phyloP scores from a whole-genome alignment of 2,113 vertebrate genomes.

The Microcebus tavaratra region DNA sequence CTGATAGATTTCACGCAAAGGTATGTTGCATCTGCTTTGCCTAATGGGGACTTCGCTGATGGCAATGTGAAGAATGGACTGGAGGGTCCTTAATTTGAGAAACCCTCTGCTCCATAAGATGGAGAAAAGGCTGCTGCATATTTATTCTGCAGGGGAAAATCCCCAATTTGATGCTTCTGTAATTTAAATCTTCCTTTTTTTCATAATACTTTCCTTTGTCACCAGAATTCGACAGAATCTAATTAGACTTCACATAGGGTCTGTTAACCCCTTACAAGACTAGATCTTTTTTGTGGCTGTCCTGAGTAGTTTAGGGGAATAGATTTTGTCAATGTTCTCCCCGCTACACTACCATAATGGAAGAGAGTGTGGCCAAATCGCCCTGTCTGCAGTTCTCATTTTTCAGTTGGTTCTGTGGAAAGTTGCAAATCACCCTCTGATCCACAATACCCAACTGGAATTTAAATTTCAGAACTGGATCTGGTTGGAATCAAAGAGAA shows the following conservation, averaged over 20 bases:
- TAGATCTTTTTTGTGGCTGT: neutral
- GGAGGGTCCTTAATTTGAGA: constrained; percentile 31
- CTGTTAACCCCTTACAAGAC: neutral
- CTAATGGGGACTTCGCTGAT: neutral
- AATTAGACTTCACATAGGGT: neutral
- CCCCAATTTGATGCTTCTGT: neutral
- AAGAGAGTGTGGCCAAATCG: neutral
- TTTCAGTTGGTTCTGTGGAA: constrained; percentile 15
- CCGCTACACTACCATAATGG: neutral
- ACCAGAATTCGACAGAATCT: constrained; percentile 38
- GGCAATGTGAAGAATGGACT: neutral
- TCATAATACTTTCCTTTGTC: constrained; percentile 4
- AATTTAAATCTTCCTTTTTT: constrained; percentile 40
- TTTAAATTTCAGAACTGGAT: constrained; percentile 46
- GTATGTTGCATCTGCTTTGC: neutral
- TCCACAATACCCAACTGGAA: constrained; percentile 38
- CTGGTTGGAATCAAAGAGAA: constrained; percentile 51
- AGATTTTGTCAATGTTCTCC: neutral
- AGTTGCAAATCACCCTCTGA: constrained; percentile 20
- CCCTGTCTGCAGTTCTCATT: neutral
- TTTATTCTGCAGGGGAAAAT: constrained; percentile 46
- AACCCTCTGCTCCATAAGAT: neutral
- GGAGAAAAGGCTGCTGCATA: constrained; percentile 45
- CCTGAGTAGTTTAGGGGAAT: neutral
- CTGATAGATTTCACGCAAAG: neutral